phyloP scores from a whole-genome alignment of 2,113 vertebrate genomes.

The Chascanopsetta lugubris region DNA sequence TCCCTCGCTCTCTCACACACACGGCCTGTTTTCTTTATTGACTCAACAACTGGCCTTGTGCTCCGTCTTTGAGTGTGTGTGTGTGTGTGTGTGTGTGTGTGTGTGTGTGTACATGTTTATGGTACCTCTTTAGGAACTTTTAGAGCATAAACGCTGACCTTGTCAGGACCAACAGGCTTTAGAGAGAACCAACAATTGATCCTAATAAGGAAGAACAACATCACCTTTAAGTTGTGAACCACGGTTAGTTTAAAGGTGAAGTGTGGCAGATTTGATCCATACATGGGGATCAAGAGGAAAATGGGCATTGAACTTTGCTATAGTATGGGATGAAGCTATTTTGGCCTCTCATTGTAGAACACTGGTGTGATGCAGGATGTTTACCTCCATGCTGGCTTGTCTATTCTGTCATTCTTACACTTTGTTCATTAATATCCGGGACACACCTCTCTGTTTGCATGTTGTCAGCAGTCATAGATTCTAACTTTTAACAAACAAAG shows the following conservation, averaged over 20 bases:
- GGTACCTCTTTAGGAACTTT: too few species aligned
- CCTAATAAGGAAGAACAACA: not conserved
- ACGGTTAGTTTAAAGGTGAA: not conserved
- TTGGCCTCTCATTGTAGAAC: not conserved
- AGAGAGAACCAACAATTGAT: too few species aligned
- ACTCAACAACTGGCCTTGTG: conserved; percentile 67
- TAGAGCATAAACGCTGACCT: too few species aligned
- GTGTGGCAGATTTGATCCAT: too few species aligned
- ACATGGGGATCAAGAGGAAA: not conserved
- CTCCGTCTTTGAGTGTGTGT: conserved; percentile 20
- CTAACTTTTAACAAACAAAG: too few species aligned
- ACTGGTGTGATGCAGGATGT: not conserved
- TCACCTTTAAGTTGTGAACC: not conserved
- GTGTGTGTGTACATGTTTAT: conserved; percentile 4
- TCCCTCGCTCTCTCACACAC: conserved; percentile 50
- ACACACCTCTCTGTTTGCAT: too few species aligned
- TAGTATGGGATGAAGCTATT: not conserved
- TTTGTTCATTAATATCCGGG: too few species aligned
- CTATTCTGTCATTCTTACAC: too few species aligned
- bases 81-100: conserved; percentile 9
- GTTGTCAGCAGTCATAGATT: too few species aligned
- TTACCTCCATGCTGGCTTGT: too few species aligned
- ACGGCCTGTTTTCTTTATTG: conserved; percentile 65
- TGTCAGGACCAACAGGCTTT: too few species aligned
- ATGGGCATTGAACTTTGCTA: not conserved